phyloP scores from a whole-genome alignment of 2,888 invertebrate genomes.

The Tupiocoris notatus region DNA sequence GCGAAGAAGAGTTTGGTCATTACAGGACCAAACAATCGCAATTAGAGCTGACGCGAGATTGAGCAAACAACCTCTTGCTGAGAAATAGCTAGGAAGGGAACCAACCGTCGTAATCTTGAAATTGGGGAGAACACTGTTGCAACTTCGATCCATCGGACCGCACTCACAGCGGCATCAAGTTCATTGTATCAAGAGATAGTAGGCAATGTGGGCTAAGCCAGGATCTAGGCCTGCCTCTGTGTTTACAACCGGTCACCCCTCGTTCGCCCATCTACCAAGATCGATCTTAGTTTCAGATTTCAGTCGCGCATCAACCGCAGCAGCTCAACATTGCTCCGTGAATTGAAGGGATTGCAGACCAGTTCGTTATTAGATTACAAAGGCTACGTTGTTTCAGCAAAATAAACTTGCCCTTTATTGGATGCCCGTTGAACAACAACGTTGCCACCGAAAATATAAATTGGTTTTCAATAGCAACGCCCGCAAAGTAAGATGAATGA shows the following conservation, averaged over 20 bases:
- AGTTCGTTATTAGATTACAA: not conserved
- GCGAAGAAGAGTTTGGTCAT: conserved; percentile 40
- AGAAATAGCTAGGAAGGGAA: conserved; percentile 1
- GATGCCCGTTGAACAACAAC: too few species aligned
- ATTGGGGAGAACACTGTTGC: conserved; percentile 34
- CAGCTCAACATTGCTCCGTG: not conserved
- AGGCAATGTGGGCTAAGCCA: too few species aligned
- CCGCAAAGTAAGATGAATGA: too few species aligned
- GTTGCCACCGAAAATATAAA: too few species aligned
- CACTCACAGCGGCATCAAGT: conserved; percentile 13
- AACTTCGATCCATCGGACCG: not conserved
- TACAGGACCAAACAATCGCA: conserved; percentile 40
- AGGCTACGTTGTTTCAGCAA: not conserved
- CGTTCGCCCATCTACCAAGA: not conserved
- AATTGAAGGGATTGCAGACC: not conserved
- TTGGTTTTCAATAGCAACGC: too few species aligned
- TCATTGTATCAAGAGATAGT: conserved; percentile 1
- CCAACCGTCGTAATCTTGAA: conserved; percentile 1
- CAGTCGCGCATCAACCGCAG: not conserved
- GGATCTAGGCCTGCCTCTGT: not conserved
- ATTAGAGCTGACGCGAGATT: conserved; percentile 29
- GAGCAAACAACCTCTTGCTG: conserved; percentile 26
- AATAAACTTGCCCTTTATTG: not conserved
- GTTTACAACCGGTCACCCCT: not conserved
- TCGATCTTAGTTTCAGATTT: not conserved